Base-by-base conservation (phyloP, 92 coral and sea anemone species). In the Plumapathes pennacea region DNA sequence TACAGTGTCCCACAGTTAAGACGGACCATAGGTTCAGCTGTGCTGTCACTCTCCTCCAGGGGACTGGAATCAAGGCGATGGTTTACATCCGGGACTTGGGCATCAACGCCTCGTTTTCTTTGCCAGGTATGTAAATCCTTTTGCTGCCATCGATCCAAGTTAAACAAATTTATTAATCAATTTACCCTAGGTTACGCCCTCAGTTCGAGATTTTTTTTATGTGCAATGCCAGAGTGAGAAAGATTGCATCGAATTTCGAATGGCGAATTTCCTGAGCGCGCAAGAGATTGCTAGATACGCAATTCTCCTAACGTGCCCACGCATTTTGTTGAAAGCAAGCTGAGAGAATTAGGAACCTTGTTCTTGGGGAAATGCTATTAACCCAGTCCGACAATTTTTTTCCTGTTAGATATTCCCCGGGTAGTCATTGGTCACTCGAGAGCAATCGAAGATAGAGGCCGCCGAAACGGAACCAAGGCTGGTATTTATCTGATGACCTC, bases 401-500 rank as follows among this genome's bases (percentile, higher is more conserved):
- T 5, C 28, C 36, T 41, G 10, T 11, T 18, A 66, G 73, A 66
- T 22, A 18, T 41, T 2, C 73, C 73, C 40, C 18, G 63, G 10
- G n/a, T 29, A 6, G 39, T 29, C 1, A 25, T 60, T 33, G 82
- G 67, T 20, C 23, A 40, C 13, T 18, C 57, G 11, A 67, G 71
- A 22, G 32, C 32, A 19, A 29, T 45, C 5, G 0, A 14, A 24
- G 47, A 10, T 10, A 27, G 3, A 4, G 12, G 37, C 47, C 24
- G 0, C 37, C 41, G 5, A 26, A 40, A 20, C 24, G 32, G 31
- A 6, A 25, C 41, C 30, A 21, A 7, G 12, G 32, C 65, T 25
- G 82, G 81, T n/a, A 59, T 72, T 10, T 76, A 65, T 48, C 7
- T 86, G 31, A 41, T 76, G 0, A 78, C 85, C 24, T 59, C 78